phyloP scores from a whole-genome alignment of 2,113 vertebrate genomes.

The Opisthocomus hoazin region DNA sequence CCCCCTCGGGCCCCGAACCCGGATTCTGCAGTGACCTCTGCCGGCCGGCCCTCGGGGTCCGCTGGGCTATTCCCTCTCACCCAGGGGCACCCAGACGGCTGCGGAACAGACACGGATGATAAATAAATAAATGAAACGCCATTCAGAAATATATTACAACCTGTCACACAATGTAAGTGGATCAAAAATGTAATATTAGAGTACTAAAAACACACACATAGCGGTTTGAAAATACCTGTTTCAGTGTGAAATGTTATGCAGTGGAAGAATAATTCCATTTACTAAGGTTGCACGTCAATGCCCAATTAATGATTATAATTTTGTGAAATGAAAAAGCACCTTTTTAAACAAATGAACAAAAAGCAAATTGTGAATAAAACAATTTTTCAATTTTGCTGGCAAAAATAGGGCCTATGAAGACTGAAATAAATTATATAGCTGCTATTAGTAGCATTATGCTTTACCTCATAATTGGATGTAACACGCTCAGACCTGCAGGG shows the following conservation, averaged over 20 bases:
- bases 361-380: constrained; percentile 77
- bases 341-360: constrained; percentile 70
- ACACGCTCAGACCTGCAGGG: constrained; percentile 67
- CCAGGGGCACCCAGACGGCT: constrained; percentile 27
- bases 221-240: constrained; percentile 68
- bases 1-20: constrained; percentile 57
- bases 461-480: constrained; percentile 80
- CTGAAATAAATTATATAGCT: constrained; percentile 75
- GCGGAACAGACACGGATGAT: not conserved
- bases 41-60: constrained; percentile 57
- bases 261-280: constrained; percentile 66
- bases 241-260: constrained; percentile 51
- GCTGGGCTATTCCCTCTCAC: constrained; percentile 53
- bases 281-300: constrained; percentile 62
- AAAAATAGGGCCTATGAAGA: constrained; percentile 74
- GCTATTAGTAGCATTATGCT: constrained; percentile 75
- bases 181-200: constrained; percentile 55
- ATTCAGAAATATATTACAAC: constrained; percentile 50
- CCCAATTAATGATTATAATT: constrained; percentile 76
- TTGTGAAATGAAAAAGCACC: constrained; percentile 69
- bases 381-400: constrained; percentile 78
- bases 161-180: constrained; percentile 41
- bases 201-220: constrained; percentile 64
- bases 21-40: constrained; percentile 80
- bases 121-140: constrained; percentile 67